These are phyloP conservation scores for Notiomystis cincta DNA, from an alignment of 2,113 vertebrate genomes.

Conservation along the genomic window DNA sequence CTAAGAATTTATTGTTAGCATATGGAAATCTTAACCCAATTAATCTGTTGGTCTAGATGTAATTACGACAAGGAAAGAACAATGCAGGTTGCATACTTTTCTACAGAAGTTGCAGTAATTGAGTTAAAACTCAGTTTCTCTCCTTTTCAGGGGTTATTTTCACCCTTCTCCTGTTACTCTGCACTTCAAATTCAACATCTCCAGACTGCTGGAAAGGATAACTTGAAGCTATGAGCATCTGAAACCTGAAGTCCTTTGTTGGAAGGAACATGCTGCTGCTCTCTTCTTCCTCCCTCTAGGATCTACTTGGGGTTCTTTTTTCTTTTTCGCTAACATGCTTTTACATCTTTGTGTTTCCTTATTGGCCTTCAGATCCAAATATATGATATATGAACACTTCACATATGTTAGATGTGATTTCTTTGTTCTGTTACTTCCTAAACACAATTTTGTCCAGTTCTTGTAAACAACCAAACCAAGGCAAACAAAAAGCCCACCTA, in stretches of 20 bases:
- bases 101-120: not conserved
- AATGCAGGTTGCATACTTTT: not conserved
- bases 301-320: not conserved
- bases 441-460: not conserved
- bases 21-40: not conserved
- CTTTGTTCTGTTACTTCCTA: not conserved
- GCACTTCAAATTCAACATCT: not conserved
- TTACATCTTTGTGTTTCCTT: not conserved
- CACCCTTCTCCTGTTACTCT: not conserved
- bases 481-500: not conserved
- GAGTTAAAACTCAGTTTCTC: not conserved
- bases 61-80: not conserved
- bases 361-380: not conserved
- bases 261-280: not conserved
- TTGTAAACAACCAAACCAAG: not conserved
- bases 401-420: not conserved
- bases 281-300: not conserved
- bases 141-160: not conserved
- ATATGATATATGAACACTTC: not conserved
- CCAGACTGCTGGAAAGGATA: not conserved
- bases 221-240: not conserved
- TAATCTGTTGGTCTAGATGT: not conserved
- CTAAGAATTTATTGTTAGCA: not conserved
- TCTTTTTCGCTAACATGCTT: not conserved
- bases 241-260: not conserved